These are phyloP conservation scores for Lepus americanus DNA, from an alignment of 2,113 vertebrate species.

Conservation along the genomic window DNA sequence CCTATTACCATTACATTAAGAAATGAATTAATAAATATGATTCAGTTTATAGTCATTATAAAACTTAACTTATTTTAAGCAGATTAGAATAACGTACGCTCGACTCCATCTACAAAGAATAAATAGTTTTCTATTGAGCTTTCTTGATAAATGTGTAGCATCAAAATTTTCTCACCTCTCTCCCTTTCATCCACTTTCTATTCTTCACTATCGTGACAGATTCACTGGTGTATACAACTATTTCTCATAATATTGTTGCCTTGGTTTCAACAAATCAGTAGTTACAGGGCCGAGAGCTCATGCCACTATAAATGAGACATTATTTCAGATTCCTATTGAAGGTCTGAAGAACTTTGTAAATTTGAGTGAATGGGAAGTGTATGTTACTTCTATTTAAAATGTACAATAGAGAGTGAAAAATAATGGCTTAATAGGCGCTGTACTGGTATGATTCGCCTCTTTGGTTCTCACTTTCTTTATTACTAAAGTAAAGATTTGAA, in stretches of 20 bases:
- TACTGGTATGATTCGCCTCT: background rate
- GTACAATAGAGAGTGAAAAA: background rate
- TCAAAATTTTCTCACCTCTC: background rate
- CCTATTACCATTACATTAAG: background rate
- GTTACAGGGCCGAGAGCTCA: background rate
- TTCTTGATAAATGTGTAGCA: background rate
- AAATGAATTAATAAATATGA: background rate
- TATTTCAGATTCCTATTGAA: background rate
- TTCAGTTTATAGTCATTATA: background rate
- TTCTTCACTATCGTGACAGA: background rate
- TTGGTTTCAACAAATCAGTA: background rate
- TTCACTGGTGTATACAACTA: background rate
- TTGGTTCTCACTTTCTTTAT: background rate
- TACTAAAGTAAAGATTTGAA: background rate
- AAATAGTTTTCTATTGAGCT: background rate
- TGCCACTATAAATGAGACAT: background rate
- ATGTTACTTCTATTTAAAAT: background rate
- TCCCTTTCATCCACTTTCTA: background rate
- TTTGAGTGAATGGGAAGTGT: background rate
- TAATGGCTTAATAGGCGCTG: background rate
- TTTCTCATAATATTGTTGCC: background rate
- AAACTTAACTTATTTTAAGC: slow-evolving; percentile 32
- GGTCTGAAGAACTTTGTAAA: background rate
- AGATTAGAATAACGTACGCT: background rate
- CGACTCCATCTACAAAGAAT: background rate